Base-by-base conservation (phyloP, 64 coral and sea anemone genomes). In the Trachythela sp. region DNA sequence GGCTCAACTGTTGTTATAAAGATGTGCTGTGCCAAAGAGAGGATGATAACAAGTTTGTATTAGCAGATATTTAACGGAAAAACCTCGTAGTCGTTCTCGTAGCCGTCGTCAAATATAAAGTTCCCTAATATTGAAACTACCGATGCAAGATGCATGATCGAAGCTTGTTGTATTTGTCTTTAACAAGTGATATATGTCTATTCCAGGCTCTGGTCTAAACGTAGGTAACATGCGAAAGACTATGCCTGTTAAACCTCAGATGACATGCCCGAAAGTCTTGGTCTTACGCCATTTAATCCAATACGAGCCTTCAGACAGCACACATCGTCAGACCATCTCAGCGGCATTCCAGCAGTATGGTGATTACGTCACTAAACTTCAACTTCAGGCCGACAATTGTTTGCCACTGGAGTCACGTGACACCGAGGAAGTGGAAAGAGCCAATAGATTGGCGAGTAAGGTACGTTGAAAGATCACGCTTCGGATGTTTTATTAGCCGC, bases 201-300 rank as follows among this genome's bases (percentile, higher is more conserved):
- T 84, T 84, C 39, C 54, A 97, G 95, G 92, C 54, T 39, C 83
- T 2, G 93, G 92, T 37, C 77, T 97, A 1, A 97, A 84, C 34
- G 76, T 97, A 89, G 95, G 95, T n/a, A 88, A 90, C 8, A 27
- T 36, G 51, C 77, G 88, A 36, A 94, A 92, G 76, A 54, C 87
- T 0, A 45, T 54, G 36, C 48, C 49, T 20, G 48, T 60, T 8
- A 17, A 41, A 27, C 88, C 91, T 17, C 80, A 72, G 34, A 89
- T 94, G 39, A 97, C 93, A 0, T 97, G 95, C 84, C 95, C 95
- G 1, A 45, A 48, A 32, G 93, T 88, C 26, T 68, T 97, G 8
- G 91, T 94, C 26, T 88, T 97, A 17, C 91, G 95, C 20, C 95
- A 97, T 36, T 86, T 97, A 29, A 88, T 92, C 9, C 90, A 97